These are phyloP conservation scores for Galleria mellonella DNA, from an alignment of 1,140 invertebrate genomes.

Conservation along the genomic window DNA sequence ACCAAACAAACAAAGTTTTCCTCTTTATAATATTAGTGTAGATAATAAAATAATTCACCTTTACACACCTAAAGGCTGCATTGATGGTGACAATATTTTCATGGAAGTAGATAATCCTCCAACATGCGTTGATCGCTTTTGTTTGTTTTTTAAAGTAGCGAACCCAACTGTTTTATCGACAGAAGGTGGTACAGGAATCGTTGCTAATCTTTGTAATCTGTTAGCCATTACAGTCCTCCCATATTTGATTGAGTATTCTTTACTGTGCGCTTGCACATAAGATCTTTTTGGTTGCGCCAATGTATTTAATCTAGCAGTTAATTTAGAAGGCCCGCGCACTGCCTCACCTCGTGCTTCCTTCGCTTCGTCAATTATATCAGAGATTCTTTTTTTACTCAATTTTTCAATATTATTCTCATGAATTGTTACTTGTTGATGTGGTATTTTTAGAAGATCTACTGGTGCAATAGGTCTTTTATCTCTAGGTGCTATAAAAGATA, in stretches of 20 bases:
- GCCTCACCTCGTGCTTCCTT: conserved; percentile 61
- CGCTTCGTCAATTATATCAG: conserved; percentile 50
- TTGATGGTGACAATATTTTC: conserved; percentile 10
- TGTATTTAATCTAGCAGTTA: conserved; percentile 37
- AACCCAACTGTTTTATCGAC: conserved; percentile 9
- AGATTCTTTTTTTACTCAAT: conserved; percentile 28
- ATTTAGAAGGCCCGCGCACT: conserved; percentile 47
- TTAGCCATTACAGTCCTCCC: conserved; percentile 26
- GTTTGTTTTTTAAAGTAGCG: conserved; percentile 13
- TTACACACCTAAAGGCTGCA: conserved; percentile 52
- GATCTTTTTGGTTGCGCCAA: conserved; percentile 54
- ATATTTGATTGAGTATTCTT: conserved; percentile 35
- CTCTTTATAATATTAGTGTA: too few species aligned
- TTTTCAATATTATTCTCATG: conserved; percentile 24
- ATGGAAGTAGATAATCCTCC: conserved; percentile 1
- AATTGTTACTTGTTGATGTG: conserved; percentile 8
- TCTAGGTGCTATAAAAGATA: neutral
- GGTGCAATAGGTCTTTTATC: conserved; percentile 4
- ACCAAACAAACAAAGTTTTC: too few species aligned
- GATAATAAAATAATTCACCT: conserved; percentile 46
- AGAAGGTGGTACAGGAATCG: neutral
- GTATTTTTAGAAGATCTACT: conserved; percentile 10
- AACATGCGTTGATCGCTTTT: conserved; percentile 13
- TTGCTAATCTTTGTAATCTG: conserved; percentile 21
- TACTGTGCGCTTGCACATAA: conserved; percentile 42